Conservation (phyloP, 2,113 vertebrate species). For the Pteruthius melanotis region DNA sequence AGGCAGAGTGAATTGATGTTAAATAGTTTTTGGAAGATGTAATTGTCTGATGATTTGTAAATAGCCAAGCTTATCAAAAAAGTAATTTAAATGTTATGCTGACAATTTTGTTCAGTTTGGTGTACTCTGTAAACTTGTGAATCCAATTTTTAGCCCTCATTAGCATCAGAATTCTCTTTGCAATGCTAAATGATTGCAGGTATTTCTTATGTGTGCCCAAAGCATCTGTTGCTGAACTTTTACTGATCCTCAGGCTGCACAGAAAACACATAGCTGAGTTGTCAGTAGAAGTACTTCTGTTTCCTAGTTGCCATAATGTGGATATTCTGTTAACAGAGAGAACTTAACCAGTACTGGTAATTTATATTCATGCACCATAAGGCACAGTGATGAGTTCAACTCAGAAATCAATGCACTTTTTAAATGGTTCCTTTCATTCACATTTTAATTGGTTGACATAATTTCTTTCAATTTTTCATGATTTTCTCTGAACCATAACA, state of each 20-base stretch:
- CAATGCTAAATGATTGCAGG: constrained; percentile 62
- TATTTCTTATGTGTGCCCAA: neutral
- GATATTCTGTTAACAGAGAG: neutral
- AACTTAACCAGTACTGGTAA: neutral
- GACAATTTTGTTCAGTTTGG: constrained; percentile 79
- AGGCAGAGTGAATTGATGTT: constrained; percentile 83
- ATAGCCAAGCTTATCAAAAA: constrained; percentile 83
- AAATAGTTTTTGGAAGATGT: constrained; percentile 85
- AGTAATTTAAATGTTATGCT: constrained; percentile 83
- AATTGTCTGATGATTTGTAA: constrained; percentile 87
- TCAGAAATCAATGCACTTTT: neutral
- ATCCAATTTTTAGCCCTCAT: constrained; percentile 76
- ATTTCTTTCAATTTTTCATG: neutral
- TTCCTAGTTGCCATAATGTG: neutral
- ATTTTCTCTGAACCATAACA: neutral
- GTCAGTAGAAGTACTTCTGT: neutral
- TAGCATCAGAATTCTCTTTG: constrained; percentile 73
- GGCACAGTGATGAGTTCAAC: neutral
- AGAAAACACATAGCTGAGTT: neutral
- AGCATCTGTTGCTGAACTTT: constrained; percentile 51
- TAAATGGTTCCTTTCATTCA: neutral
- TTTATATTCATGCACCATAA: neutral
- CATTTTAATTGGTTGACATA: neutral
- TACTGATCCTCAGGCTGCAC: constrained; percentile 24
- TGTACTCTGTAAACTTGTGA: constrained; percentile 71